phyloP scores from a whole-genome alignment of 1,140 invertebrate genomes.

The Branchinecta lynchi region DNA sequence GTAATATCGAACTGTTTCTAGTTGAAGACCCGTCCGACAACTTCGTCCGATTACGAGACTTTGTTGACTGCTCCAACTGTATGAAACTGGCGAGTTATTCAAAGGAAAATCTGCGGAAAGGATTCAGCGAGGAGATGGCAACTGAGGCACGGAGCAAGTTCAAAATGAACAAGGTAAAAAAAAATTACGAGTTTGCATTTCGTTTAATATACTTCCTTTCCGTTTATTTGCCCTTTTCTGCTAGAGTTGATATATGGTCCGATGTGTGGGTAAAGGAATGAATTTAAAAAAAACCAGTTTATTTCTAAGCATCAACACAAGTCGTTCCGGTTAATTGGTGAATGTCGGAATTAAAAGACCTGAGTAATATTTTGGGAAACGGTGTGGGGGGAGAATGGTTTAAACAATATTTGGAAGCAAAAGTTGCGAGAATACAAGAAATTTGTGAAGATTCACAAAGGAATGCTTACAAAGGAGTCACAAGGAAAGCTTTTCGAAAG shows the following conservation, averaged over 20 bases:
- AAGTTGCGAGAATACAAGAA: too few species aligned
- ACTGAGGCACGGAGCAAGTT: constrained; percentile 53
- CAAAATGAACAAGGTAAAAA: constrained; percentile 51
- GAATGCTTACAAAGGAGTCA: too few species aligned
- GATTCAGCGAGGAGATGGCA: constrained; percentile 60
- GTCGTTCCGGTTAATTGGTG: too few species aligned
- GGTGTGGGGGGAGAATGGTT: too few species aligned
- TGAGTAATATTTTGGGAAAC: too few species aligned
- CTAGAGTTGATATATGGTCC: constrained; percentile 24
- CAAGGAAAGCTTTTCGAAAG: too few species aligned
- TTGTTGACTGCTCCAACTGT: constrained; percentile 65
- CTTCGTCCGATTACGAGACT: constrained; percentile 74
- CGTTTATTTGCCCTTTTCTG: constrained; percentile 28
- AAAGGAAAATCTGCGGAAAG: constrained; percentile 45
- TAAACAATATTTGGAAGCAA: too few species aligned
- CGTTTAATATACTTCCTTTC: constrained; percentile 17
- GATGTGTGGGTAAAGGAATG: too few species aligned
- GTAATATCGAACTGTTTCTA: constrained; percentile 27
- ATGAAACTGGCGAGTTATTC: constrained; percentile 48
- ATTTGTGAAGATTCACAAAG: too few species aligned
- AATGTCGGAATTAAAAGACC: too few species aligned
- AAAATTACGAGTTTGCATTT: not conserved
- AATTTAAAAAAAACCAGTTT: constrained; percentile 14
- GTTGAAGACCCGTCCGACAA: constrained; percentile 83
- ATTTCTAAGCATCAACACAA: constrained; percentile 24